Conservation (phyloP, 2,113 vertebrate species). For the Chrysemys picta region DNA sequence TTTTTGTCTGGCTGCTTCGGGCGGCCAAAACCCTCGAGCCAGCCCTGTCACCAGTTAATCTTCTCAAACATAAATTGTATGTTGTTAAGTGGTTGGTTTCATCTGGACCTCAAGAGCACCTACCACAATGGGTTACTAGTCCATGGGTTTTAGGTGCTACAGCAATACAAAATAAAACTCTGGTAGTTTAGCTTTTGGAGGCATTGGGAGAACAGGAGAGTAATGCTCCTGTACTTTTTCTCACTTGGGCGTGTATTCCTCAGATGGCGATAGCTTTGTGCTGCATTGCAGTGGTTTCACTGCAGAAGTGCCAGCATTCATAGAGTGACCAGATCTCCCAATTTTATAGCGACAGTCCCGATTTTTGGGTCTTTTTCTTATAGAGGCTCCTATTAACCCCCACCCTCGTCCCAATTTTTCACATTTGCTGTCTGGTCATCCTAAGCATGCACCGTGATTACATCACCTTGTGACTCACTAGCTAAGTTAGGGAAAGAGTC, state of each 20-base stretch:
- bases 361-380: too few relatives aligned
- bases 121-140: neutral
- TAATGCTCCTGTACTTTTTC: neutral
- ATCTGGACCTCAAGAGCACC: accelerated
- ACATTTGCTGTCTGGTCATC: too few relatives aligned
- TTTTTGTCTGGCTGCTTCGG: too few relatives aligned
- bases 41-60: neutral
- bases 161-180: accelerated
- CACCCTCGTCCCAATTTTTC: too few relatives aligned
- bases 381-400: too few relatives aligned
- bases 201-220: neutral
- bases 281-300: constrained; percentile 58
- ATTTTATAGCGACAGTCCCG: too few relatives aligned
- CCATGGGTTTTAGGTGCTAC: neutral
- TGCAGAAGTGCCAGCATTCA: constrained; percentile 16
- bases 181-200: neutral
- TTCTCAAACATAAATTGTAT: neutral
- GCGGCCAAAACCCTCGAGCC: too few relatives aligned
- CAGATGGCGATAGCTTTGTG: neutral
- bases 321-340: too few relatives aligned
- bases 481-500: neutral
- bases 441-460: neutral
- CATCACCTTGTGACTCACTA: constrained; percentile 39
- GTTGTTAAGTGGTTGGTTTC: neutral
- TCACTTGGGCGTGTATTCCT: constrained; percentile 1